Evolutionary conservation across 1,140 invertebrate species (phyloP), one percentile per base, ranked within the genome.

Genomic region (Oreohelix idahoensis): DNA sequence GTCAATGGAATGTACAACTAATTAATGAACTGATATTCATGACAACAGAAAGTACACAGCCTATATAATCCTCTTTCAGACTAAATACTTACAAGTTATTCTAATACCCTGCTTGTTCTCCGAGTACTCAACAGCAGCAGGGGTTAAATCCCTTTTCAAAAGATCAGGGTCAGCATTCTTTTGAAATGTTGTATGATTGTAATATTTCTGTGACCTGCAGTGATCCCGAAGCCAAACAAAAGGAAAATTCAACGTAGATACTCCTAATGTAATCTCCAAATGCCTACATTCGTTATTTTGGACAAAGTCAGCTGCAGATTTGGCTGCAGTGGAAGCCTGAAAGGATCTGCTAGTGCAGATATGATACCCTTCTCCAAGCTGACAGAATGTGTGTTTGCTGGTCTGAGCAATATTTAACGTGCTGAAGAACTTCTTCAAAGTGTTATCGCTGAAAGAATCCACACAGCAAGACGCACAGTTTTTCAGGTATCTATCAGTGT

Each of bases 211-310:
- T 83, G 90, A 92, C 8, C 87, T 87, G 83, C 91, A 92, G 83
- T 92, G 89, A 73, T 91, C 90, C 76, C 90, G 83, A 26, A 92
- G 85, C 91, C 91, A 92, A 23, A 89, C 38, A 58, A 82, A 87
- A 1, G 84, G 84, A 23, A 89, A 53, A 38, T 63, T 49, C 29
- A 79, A 26, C 10, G 29, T 42, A 23, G n/a, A 20, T 15, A 29
- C 71, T 5, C 26, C 69, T 35, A 75, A 39, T 2, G 0, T 15
- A 23, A 85, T 32, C 53, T 69, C n/a, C 81, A 85, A 13, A 70
- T 69, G 66, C 39, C 63, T 29, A 10, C 20, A 10, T 32, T 66
- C 26, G 42, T 76, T 53, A 77, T 66, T 32, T 29, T 66, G 29
- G n/a, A 35, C 29, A 66, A 66, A 32, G 4, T 66, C 2, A 11